phyloP scores from a whole-genome alignment of 2,113 vertebrate genomes.

The Podarcis muralis region DNA sequence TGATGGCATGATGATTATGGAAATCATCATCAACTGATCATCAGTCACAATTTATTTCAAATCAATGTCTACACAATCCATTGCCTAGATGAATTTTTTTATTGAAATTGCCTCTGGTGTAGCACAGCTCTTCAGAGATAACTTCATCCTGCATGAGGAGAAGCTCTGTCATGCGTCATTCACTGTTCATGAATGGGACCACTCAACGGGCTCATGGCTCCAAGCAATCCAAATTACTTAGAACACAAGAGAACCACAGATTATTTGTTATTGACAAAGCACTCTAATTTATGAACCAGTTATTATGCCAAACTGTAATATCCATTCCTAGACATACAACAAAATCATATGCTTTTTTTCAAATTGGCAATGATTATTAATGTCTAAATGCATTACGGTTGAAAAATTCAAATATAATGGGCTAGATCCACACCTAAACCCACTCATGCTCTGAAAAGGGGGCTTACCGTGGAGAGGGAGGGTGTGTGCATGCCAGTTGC shows the following conservation, averaged over 20 bases:
- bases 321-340: conserved; percentile 44
- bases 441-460: neutral
- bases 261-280: conserved; percentile 55
- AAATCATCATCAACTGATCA: conserved; percentile 87
- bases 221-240: conserved; percentile 65
- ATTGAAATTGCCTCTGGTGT: conserved; percentile 74
- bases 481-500: too few species aligned
- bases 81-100: conserved; percentile 73
- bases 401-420: neutral
- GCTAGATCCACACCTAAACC: neutral
- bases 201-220: conserved; percentile 59
- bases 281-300: conserved; percentile 64
- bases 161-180: conserved; percentile 62
- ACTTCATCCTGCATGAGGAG: conserved; percentile 66
- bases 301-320: conserved; percentile 55
- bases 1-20: conserved; percentile 87
- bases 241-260: conserved; percentile 27
- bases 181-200: conserved; percentile 59
- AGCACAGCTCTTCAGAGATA: conserved; percentile 67
- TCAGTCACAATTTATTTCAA: conserved; percentile 88
- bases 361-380: conserved; percentile 64
- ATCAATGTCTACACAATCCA: conserved; percentile 72
- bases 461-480: too few species aligned
- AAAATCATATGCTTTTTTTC: conserved; percentile 28
- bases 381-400: conserved; percentile 34